A percentile compares a stretch with the other conserved stretches of the same genome.
Conservation (phyloP, 2,888 invertebrate species). For the Cancer borealis region DNA sequence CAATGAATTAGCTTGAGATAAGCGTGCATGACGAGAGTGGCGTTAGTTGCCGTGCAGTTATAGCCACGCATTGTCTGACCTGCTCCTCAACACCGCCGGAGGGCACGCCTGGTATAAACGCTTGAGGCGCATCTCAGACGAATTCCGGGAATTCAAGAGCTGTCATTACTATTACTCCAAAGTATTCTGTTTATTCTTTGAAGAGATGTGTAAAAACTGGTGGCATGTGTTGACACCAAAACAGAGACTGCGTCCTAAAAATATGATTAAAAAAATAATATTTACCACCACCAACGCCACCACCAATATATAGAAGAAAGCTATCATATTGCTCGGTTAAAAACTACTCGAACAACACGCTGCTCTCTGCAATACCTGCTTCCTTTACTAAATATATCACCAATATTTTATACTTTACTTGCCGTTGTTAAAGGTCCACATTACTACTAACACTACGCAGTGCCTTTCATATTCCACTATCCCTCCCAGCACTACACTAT, state of each 20-base stretch:
- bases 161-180: background rate
- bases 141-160: conserved; percentile 6
- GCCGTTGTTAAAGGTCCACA: background rate
- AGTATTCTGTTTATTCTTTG: background rate
- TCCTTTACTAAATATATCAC: background rate
- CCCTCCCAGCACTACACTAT: background rate
- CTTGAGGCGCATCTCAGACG: background rate
- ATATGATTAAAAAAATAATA: background rate
- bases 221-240: background rate
- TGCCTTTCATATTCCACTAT: background rate
- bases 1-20: background rate
- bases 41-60: background rate
- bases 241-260: background rate
- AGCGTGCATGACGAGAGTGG: background rate
- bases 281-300: background rate
- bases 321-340: background rate
- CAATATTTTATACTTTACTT: background rate
- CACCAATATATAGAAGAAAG: conserved; percentile 6
- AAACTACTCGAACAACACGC: background rate
- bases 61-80: background rate
- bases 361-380: background rate
- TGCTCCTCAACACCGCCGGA: background rate
- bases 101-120: background rate
- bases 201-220: background rate
- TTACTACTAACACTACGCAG: conserved; percentile 1